A percentile compares a stretch with the other conserved stretches of the same genome.
These are phyloP conservation scores for Drosophila quasianomalipes DNA, from an alignment of 2,888 invertebrate genomes.

Conservation along the genomic window DNA sequence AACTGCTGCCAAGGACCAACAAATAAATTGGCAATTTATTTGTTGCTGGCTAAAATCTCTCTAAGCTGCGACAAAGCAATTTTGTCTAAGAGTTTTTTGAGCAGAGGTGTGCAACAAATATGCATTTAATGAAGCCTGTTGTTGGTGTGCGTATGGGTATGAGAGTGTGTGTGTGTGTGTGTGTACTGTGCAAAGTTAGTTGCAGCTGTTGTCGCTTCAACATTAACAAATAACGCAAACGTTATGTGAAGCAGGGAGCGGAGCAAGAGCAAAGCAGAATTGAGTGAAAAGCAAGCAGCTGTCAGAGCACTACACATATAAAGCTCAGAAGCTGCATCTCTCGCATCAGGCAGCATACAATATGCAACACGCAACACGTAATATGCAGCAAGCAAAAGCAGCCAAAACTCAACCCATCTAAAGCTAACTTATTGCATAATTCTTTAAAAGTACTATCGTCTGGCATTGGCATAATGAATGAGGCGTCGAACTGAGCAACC, in stretches of 20 bases:
- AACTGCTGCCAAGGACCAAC: slow-evolving; percentile 30
- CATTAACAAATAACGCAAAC: slow-evolving; percentile 76
- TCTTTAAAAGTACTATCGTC: slow-evolving; percentile 73
- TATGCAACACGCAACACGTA: slow-evolving; percentile 48
- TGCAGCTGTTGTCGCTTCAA: slow-evolving; percentile 39
- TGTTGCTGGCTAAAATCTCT: slow-evolving; percentile 34
- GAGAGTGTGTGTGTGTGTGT: slow-evolving; percentile 25
- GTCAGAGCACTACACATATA: slow-evolving; percentile 45
- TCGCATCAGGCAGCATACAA: slow-evolving; percentile 21
- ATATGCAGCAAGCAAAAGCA: slow-evolving; percentile 51
- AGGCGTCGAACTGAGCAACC: slow-evolving; percentile 63
- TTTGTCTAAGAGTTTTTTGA: slow-evolving; percentile 46
- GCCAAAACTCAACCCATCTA: slow-evolving; percentile 55
- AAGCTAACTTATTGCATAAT: slow-evolving; percentile 79
- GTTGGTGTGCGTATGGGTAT: slow-evolving; percentile 22
- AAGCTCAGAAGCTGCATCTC: slow-evolving; percentile 55
- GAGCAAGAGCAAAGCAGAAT: not conserved
- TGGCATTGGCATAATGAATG: slow-evolving; percentile 78
- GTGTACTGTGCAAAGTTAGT: slow-evolving; percentile 36
- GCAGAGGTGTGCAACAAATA: slow-evolving; percentile 65
- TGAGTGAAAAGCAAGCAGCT: slow-evolving; percentile 46
- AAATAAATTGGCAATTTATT: slow-evolving; percentile 75
- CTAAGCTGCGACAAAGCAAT: slow-evolving; percentile 45
- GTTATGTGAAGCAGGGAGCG: slow-evolving; percentile 58
- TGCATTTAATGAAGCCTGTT: slow-evolving; percentile 65